Percentiles rank a stretch among this genome's conserved stretches.
These are phyloP conservation scores for Chrysolina oricalcia DNA, from an alignment of 2,888 invertebrate genomes.

Conservation along the genomic window DNA sequence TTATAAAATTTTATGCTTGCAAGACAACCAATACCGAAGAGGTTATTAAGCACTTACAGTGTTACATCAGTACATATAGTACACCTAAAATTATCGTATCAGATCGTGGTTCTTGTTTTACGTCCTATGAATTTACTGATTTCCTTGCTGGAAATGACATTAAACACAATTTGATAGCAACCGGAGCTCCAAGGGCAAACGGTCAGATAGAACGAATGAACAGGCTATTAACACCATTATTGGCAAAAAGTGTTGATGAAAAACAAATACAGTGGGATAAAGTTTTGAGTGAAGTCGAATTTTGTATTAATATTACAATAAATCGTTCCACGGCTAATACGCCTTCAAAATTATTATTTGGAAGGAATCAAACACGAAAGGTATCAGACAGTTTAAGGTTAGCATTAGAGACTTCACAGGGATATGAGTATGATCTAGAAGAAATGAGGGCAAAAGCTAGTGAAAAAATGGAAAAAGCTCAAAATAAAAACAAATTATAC, in stretches of 20 bases:
- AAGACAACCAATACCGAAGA: slow-evolving; percentile 32
- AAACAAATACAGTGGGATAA: slow-evolving; percentile 45
- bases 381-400: slow-evolving; percentile 29
- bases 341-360: slow-evolving; percentile 59
- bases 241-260: slow-evolving; percentile 39
- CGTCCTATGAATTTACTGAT: slow-evolving; percentile 39
- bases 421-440: not conserved
- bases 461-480: slow-evolving; percentile 17
- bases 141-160: slow-evolving; percentile 36
- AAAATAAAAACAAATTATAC: slow-evolving; percentile 32
- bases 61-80: slow-evolving; percentile 39
- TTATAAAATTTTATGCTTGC: slow-evolving; percentile 27
- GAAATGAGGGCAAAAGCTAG: slow-evolving; percentile 16
- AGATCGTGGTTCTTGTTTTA: slow-evolving; percentile 47
- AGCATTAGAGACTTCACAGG: not conserved
- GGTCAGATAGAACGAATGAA: slow-evolving; percentile 53
- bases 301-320: slow-evolving; percentile 56
- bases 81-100: slow-evolving; percentile 43
- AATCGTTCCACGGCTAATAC: slow-evolving; percentile 57
- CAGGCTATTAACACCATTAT: slow-evolving; percentile 45
- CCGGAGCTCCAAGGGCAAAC: slow-evolving; percentile 50
- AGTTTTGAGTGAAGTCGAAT: slow-evolving; percentile 49
- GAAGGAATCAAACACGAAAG: slow-evolving; percentile 38
- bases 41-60: slow-evolving; percentile 23
- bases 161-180: slow-evolving; percentile 43